Evolutionary conservation across 1,140 invertebrate genomes (phyloP), one percentile per base, ranked within the genome.

Genomic region (Drosophila parvula): DNA sequence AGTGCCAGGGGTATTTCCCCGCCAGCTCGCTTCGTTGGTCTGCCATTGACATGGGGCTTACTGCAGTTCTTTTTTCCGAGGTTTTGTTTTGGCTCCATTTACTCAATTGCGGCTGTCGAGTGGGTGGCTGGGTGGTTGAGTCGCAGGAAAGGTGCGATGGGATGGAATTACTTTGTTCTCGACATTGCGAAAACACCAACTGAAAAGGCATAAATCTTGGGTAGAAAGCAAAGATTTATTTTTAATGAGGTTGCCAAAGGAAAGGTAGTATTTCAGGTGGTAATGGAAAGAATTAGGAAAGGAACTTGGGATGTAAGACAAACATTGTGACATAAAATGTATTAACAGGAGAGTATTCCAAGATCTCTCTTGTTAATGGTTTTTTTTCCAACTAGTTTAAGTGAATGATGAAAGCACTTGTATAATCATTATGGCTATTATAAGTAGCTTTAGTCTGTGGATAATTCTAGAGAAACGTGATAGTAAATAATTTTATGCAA

Each of bases 11-110:
- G 11, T 63, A 36, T 36, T 18, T 18, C 27, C 30, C 12, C 34
- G 32, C 32, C 18, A 16, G 16, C 30, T 41, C 65, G 68, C 65
- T 59, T 41, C 28, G 68, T 41, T 71, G 68, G 51, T 7, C 51
- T 71, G 51, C 51, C 68, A 71, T 71, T 71, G 53, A 48, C 65
- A 59, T 36, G 68, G 65, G 51, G 68, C 34, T 32, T 28, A 40
- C 14, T 67, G 51, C 68, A 70, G 50, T 30, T 48, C 36, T 71
- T 71, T 71, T 48, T 47, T 43, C 30, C 14, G 14, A 58, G 9
- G n/a, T 38, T 67, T 58, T 47, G 38, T 65, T 69, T 65, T 53
- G 43, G 34, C 69, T 71, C 67, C 65, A 71, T 75, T 75, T 64
- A 53, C 59, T 64, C 50, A 61, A 51, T 75, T 57, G 70, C 41